Evolutionary conservation across 2,888 invertebrate genomes (phyloP), one percentile per base, ranked within the genome.

Genomic region (Plebejus melissa): DNA sequence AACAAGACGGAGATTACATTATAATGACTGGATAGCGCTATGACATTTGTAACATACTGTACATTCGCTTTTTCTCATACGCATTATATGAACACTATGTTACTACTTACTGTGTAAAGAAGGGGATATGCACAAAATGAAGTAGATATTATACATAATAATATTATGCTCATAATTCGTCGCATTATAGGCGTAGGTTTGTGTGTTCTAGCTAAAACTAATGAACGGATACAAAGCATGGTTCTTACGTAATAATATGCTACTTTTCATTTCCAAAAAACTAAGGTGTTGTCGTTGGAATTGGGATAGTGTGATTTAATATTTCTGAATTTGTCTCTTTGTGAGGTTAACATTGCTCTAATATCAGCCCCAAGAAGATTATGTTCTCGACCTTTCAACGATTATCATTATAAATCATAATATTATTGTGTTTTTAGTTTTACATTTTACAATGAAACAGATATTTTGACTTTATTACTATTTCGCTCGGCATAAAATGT

Each of bases 1-100:
- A 86, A 50, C 54, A 32, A 86, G 84, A 86, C 86, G 86, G 85
- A 85, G 84, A 86, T 86, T 84, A 84, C 81, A 85, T 82, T 84
- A 80, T 83, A 85, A 85, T 86, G 46, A 32, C 54, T 46, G 54
- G 13, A 72, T 28, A 71, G 54, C 28, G 54, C 50, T 72, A 72
- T 54, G 54, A 50, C 72, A 50, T 70, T 41, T 6, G 16, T 41
- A 70, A 28, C 70, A 38, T 41, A 41, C 9, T 70, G 38, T 38
- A 70, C n/a, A 41, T 41, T 70, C 41, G 70, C 38, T 41, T 70
- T 38, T 70, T 70, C 22, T 38, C 69, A n/a, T 38, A 36, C 38
- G 16, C 28, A n/a, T 58, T n/a, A 57, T 0, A n/a, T 57, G 13
- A 13, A 50, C 41, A 0, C 50, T 50, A 1, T 54, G 4, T 46